A percentile compares a stretch with the other conserved stretches of the same genome.
phyloP scores from a whole-genome alignment of 2,797 vertebrate species.

The Masticophis lateralis region DNA sequence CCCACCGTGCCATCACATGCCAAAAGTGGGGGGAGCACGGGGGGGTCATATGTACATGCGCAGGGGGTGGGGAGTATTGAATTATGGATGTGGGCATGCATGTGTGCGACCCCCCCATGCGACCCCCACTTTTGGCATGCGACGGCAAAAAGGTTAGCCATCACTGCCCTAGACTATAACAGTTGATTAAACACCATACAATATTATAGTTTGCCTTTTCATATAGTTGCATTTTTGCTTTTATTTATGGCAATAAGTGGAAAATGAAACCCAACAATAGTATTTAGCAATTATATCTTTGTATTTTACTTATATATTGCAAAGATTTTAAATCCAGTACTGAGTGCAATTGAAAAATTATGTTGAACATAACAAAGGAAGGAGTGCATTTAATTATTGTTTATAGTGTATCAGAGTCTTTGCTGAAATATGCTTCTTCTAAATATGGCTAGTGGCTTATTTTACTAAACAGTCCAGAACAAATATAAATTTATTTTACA shows the following conservation, averaged over 20 bases:
- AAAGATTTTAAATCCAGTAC: background rate
- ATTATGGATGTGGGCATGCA: too few relatives aligned
- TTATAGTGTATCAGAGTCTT: slow-evolving; percentile 20
- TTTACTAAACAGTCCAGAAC: slow-evolving; percentile 40
- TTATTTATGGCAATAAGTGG: background rate
- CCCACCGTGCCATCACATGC: too few relatives aligned
- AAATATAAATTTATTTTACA: slow-evolving; percentile 49
- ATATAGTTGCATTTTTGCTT: background rate
- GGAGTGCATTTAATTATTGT: slow-evolving; percentile 2
- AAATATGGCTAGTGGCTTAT: slow-evolving; percentile 22
- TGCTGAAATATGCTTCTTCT: slow-evolving; percentile 20
- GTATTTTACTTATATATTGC: background rate
- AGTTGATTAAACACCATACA: background rate
- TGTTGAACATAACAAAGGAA: slow-evolving; percentile 21
- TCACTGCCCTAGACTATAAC: background rate
- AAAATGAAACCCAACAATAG: background rate
- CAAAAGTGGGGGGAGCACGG: too few relatives aligned
- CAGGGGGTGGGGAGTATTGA: too few relatives aligned
- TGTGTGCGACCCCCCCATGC: too few relatives aligned
- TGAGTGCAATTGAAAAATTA: background rate
- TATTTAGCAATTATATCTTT: slow-evolving; percentile 9
- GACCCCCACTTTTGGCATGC: too few relatives aligned
- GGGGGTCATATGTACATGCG: too few relatives aligned
- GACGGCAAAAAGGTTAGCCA: too few relatives aligned
- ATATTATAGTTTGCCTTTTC: background rate